Evolutionary conservation across 2,888 invertebrate species (phyloP), one percentile per base, ranked within the genome.

Genomic region (Euspilapteryx auroguttella): DNA sequence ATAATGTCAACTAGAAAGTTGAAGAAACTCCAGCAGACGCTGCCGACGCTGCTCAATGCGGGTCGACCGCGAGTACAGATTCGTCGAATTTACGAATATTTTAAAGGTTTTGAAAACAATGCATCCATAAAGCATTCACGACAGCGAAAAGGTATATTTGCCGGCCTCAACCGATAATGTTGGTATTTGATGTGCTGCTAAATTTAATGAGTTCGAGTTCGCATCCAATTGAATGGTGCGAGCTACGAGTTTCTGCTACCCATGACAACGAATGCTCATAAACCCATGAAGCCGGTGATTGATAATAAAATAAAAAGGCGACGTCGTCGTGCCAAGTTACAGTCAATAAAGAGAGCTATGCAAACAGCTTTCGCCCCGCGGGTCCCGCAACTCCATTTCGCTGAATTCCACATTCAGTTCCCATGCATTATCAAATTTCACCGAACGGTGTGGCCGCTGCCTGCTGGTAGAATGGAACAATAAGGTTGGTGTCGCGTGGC

Each of bases 341-440:
- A 63, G 64, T 57, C 55, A n/a, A 73, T 73, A 73, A 75, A 73
- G 59, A 56, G 54, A 66, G 56, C 68, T 59, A 73, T 71, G 66
- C 69, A 63, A 69, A 69, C 64, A n/a, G 21, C 9, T 7, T 9
- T 5, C 17, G 23, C 28, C 64, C 52, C 51, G 53, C 49, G 47
- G 49, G 44, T 42, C 39, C 48, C 41, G 52, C 54, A 8, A 17
- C 17, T 6, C 8, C 17, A 8, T 17, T 8, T 55, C 26, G 35
- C 31, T 30, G 34, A 34, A 38, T 38, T 69, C 71, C 69, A 45
- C 49, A 41, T 47, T 49, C 44, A 42, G 65, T 73, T 73, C 75
- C 69, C 73, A 73, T 58, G 68, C 58, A 65, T 64, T 69, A 69
- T 73, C 66, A 66, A 56, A 69, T 71, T 73, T 68, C 71, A 69